Evolutionary conservation across 1,140 invertebrate species (phyloP).

Genomic region (Papilio machaon): DNA sequence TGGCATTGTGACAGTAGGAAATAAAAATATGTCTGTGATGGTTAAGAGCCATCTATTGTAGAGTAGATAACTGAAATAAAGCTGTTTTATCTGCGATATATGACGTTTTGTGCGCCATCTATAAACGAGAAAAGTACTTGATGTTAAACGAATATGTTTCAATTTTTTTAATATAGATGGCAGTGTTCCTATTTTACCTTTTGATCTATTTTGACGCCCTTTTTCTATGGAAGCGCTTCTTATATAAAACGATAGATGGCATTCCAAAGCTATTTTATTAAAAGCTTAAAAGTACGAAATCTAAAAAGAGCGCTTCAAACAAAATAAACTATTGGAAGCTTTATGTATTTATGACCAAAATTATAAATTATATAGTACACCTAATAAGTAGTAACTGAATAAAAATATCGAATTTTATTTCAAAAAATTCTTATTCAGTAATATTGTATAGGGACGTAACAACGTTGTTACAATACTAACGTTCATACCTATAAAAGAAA

Average conservation of each 20-base stretch:
- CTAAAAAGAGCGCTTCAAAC: too few species aligned
- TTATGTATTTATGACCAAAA: too few species aligned
- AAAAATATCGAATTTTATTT: too few species aligned
- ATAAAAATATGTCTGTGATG: background rate
- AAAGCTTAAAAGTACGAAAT: background rate
- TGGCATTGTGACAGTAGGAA: background rate
- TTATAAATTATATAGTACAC: too few species aligned
- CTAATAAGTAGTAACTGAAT: too few species aligned
- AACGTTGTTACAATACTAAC: too few species aligned
- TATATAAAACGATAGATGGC: background rate
- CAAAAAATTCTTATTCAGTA: too few species aligned
- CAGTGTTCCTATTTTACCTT: background rate
- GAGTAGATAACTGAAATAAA: background rate
- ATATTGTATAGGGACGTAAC: too few species aligned
- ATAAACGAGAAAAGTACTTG: background rate
- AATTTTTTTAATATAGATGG: background rate
- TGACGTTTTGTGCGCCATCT: background rate
- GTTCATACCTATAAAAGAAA: too few species aligned
- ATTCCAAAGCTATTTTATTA: background rate
- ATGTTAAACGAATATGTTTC: background rate
- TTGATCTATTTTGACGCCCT: background rate
- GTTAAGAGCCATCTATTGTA: background rate
- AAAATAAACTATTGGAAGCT: too few species aligned
- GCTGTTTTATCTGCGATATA: background rate
- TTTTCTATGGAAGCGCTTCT: background rate